Conservation (phyloP, 2,113 vertebrate genomes). For the Carettochelys insculpta region DNA sequence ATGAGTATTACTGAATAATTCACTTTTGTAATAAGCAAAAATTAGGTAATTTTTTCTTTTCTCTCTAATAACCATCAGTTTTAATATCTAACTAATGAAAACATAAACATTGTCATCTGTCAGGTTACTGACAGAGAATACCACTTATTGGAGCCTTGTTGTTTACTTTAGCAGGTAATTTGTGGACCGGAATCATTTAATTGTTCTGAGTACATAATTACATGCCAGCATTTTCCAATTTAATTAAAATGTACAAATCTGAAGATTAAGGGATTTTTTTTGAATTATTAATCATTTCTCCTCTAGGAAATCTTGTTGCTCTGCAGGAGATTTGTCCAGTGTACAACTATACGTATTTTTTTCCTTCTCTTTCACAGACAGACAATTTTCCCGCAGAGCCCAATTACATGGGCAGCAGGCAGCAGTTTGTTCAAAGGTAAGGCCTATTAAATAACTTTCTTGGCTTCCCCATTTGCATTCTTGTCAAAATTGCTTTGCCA, state of each 20-base stretch:
- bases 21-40: constrained; percentile 66
- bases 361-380: constrained; percentile 94
- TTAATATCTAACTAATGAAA: constrained; percentile 75
- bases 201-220: constrained; percentile 86
- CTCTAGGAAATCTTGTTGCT: constrained; percentile 90
- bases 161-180: constrained; percentile 87
- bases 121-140: constrained; percentile 71
- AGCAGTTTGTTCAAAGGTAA: constrained; percentile 99
- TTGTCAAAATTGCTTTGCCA: constrained; percentile 80
- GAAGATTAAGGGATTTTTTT: constrained; percentile 83
- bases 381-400: constrained; percentile 99
- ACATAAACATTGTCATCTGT: constrained; percentile 72
- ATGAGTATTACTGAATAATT: constrained; percentile 73
- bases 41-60: constrained; percentile 68
- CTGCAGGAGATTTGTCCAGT: constrained; percentile 87
- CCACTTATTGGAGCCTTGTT: constrained; percentile 75
- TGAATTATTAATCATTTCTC: constrained; percentile 92
- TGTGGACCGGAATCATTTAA: constrained; percentile 82
- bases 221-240: constrained; percentile 82
- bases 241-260: constrained; percentile 89
- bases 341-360: constrained; percentile 87
- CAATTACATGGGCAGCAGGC: constrained; percentile 99
- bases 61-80: constrained; percentile 73
- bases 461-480: constrained; percentile 79
- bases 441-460: constrained; percentile 88